Base-by-base conservation (phyloP, 2,113 vertebrate species). In the Bufo gargarizans region DNA sequence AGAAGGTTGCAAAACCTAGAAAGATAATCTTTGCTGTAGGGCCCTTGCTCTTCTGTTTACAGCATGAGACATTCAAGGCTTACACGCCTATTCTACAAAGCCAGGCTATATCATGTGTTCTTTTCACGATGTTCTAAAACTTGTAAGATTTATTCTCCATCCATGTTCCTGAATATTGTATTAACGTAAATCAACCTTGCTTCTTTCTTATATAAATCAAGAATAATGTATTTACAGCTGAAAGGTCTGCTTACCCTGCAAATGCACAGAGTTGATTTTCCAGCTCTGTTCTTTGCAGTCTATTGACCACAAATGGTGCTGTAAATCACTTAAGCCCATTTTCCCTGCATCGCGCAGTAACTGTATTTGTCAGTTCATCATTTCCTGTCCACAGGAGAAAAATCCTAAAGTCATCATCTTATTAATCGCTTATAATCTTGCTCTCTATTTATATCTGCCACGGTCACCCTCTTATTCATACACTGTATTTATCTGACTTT, bases 361-460 rank as follows among this genome's bases (percentile, higher is more conserved):
- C 55, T 59, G 56, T 45, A 43, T 71, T 84, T 55, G 63, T 53
- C 61, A 11, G 47, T 65, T 71, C 82, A 84, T 84, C 65, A 69
- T 71, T 84, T 69, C 82, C 65, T 84, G 82, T 84, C 49, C 63
- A 71, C 50, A 69, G 47, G 20, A 84, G n/a, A 53, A 45, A 82
- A 65, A 82, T 45, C 47, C 58, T 71, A 17, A 50, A 84, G 82
- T 84, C 81, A 83, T 83, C 61, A 83, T 83, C 61, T 69, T 69
- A 71, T 67, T 16, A 71, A 84, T 69, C n/a, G 19, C 63, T 55
- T 55, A 33, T 49, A 69, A 49, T 76, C 49, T 14, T 69, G 16
- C n/a, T 50, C 19, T 71, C 82, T 84, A 81, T 69, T 53, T 49
- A 33, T 84, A 67, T 69, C 82, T 69, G 4, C 2, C 33, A 69